Conservation (phyloP, 2,888 invertebrate species). For the Germaria angustata region DNA sequence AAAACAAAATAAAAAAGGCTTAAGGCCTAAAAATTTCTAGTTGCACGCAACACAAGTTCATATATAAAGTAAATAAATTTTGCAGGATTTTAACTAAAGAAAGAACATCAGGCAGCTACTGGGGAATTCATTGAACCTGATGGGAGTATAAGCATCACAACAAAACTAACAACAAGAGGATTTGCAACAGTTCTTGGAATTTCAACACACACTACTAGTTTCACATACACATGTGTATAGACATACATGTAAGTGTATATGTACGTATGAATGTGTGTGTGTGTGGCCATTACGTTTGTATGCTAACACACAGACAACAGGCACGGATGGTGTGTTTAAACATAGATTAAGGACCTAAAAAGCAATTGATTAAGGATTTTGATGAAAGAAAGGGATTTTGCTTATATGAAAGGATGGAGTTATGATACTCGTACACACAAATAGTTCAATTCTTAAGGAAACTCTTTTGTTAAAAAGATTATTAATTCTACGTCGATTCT, state of each 20-base stretch:
- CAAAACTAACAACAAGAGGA: conserved; percentile 29
- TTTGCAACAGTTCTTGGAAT: not conserved
- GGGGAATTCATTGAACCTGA: conserved; percentile 48
- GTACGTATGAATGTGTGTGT: not conserved
- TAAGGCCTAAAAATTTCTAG: conserved; percentile 40
- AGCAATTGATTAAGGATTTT: conserved; percentile 56
- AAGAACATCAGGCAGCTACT: conserved; percentile 19
- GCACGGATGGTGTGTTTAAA: conserved; percentile 11
- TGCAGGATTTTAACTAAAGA: conserved; percentile 19
- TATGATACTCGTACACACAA: not conserved
- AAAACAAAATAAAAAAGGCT: conserved; percentile 39
- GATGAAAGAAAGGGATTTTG: conserved; percentile 54
- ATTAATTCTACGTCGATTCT: not conserved
- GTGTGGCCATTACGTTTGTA: not conserved
- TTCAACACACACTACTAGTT: not conserved
- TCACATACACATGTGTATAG: not conserved
- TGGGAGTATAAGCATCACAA: conserved; percentile 34
- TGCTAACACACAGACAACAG: not conserved
- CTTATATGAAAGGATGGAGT: conserved; percentile 14
- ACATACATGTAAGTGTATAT: not conserved
- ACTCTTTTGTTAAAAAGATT: conserved; percentile 29
- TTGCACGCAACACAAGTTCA: conserved; percentile 4
- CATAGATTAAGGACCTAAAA: conserved; percentile 37
- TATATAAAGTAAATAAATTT: conserved; percentile 1
- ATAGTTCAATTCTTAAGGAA: not conserved